Percentiles rank a stretch among this genome's conserved stretches.
These are phyloP conservation scores for Papilio polyxenes DNA, from an alignment of 1,140 invertebrate species.

Conservation along the genomic window DNA sequence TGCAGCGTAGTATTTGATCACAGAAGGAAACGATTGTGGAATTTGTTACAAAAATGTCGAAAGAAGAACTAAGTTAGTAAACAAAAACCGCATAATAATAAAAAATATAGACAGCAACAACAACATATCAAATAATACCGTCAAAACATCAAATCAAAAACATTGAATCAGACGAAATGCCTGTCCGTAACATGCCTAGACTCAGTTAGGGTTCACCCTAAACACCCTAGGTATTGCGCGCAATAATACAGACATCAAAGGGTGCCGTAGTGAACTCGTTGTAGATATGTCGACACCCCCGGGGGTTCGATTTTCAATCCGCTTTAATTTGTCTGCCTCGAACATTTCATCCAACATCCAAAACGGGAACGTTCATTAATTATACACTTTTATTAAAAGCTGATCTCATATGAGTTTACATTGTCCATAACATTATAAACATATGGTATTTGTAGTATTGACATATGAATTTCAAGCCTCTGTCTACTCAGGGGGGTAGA, in stretches of 20 bases:
- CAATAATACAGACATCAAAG: conserved; percentile 18
- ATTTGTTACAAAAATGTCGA: too few relatives aligned
- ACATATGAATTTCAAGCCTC: too few relatives aligned
- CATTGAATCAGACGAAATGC: neutral
- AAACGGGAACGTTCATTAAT: neutral
- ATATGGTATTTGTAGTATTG: too few relatives aligned
- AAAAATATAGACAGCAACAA: neutral
- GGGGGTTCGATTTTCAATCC: conserved; percentile 15
- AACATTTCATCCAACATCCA: too few relatives aligned
- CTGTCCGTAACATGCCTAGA: neutral
- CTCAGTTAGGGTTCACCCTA: neutral
- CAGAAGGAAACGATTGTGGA: too few relatives aligned
- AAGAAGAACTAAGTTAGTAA: too few relatives aligned
- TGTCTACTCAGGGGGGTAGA: too few relatives aligned
- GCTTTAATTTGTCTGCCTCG: conserved; percentile 26
- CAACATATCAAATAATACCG: too few relatives aligned
- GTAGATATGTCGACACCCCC: neutral
- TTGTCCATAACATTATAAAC: neutral
- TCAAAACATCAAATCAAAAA: neutral
- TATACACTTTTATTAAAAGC: neutral
- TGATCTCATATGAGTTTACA: neutral
- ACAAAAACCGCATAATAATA: too few relatives aligned
- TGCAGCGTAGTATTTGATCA: too few relatives aligned
- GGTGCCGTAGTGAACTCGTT: conserved; percentile 5
- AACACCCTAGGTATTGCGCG: neutral